These are phyloP conservation scores for Lacanobia wlatinum DNA, from an alignment of 2,888 invertebrate genomes.

Conservation along the genomic window DNA sequence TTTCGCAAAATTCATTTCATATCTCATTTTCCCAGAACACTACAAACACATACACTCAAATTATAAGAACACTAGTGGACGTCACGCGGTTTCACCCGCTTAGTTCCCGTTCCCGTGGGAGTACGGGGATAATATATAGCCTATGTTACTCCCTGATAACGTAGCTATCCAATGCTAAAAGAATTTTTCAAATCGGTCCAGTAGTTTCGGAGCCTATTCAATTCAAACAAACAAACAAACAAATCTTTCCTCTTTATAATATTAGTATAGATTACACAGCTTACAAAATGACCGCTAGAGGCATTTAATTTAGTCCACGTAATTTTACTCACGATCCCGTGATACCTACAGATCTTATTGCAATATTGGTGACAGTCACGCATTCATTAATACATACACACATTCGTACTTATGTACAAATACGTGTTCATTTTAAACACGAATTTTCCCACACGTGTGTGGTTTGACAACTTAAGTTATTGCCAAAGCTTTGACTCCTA, in stretches of 20 bases:
- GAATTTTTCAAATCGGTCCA: no score
- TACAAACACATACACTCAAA: conserved; percentile 11
- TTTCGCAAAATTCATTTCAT: not conserved
- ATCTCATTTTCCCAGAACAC: conserved; percentile 4
- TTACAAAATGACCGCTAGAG: conserved; percentile 16
- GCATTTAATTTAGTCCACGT: conserved; percentile 9
- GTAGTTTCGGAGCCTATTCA: no score
- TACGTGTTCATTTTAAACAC: not conserved
- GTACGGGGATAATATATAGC: no score
- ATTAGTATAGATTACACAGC: no score
- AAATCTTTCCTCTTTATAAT: no score
- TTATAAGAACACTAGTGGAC: conserved; percentile 36
- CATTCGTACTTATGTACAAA: no score
- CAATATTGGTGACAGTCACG: conserved; percentile 14
- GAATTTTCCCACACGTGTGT: conserved; percentile 27
- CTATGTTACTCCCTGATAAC: no score
- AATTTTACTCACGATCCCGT: conserved; percentile 3
- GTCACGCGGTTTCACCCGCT: no score
- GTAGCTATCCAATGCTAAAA: no score
- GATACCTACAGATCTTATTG: conserved; percentile 7
- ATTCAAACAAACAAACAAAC: no score
- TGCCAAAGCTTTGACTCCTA: conserved; percentile 9
- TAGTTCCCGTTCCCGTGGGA: no score
- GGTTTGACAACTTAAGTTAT: conserved; percentile 16
- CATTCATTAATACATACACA: not conserved